A percentile compares a stretch with the other conserved stretches of the same genome.
phyloP scores from a whole-genome alignment of 2,797 vertebrate genomes.

The Pterois miles region DNA sequence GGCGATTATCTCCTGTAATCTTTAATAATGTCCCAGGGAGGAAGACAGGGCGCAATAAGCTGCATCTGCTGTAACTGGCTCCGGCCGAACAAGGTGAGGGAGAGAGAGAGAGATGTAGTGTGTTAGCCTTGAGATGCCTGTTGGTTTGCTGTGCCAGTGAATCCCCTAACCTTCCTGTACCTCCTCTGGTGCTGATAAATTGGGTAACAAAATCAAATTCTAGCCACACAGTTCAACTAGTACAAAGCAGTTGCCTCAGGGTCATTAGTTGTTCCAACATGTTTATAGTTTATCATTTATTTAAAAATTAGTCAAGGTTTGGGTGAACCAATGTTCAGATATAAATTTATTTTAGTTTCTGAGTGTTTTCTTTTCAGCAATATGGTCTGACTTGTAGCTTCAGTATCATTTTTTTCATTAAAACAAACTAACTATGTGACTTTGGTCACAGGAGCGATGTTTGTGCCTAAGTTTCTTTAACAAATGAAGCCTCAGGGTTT shows the following conservation, averaged over 20 bases:
- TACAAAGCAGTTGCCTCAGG: background rate
- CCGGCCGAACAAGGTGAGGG: constrained; percentile 14
- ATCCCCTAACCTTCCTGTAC: constrained; percentile 15
- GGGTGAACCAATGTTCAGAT: background rate
- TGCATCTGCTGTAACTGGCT: constrained; percentile 47
- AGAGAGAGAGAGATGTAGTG: constrained; percentile 5
- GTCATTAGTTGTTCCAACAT: constrained; percentile 1
- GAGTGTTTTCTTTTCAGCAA: background rate
- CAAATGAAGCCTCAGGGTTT: constrained; percentile 49
- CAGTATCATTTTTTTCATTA: constrained; percentile 23
- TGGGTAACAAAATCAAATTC: background rate
- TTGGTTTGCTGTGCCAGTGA: background rate
- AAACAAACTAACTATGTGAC: constrained; percentile 47
- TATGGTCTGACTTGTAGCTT: background rate
- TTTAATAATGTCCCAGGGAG: constrained; percentile 73
- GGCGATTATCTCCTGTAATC: constrained; percentile 74
- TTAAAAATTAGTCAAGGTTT: background rate
- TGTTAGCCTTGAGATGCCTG: background rate
- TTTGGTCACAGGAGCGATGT: constrained; percentile 33
- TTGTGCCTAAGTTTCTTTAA: constrained; percentile 41
- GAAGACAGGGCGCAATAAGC: constrained; percentile 66
- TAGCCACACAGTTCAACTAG: background rate
- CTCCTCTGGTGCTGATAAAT: background rate
- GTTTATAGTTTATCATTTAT: background rate
- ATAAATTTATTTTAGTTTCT: background rate